Evolutionary conservation across 2,797 vertebrate genomes (phyloP).

Genomic region (Enteromius viviparus): DNA sequence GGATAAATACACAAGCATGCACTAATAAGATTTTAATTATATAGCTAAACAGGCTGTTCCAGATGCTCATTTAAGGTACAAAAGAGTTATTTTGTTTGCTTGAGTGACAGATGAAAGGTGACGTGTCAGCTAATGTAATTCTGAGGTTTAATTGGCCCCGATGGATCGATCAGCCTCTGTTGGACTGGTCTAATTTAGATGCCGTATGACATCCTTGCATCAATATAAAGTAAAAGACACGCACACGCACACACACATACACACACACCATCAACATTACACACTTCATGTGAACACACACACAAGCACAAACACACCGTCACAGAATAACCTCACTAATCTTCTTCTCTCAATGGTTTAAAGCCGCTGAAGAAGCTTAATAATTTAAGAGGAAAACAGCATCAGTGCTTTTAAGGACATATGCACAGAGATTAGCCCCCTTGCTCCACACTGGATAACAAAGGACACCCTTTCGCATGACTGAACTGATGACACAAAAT

Average conservation of each 20-base stretch:
- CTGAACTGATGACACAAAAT: slow-evolving; percentile 22
- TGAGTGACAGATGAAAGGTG: slow-evolving; percentile 2
- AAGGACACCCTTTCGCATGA: slow-evolving; percentile 20
- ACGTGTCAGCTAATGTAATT: not conserved
- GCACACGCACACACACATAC: not conserved
- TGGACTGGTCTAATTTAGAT: not conserved
- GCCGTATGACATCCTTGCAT: slow-evolving; percentile 1
- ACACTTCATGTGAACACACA: slow-evolving; percentile 34
- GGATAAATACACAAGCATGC: not conserved
- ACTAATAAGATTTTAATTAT: not conserved
- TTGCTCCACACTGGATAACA: slow-evolving; percentile 19
- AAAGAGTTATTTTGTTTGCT: not conserved
- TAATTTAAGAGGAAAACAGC: slow-evolving; percentile 77
- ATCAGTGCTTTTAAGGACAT: slow-evolving; percentile 79
- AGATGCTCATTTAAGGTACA: not conserved
- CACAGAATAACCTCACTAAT: slow-evolving; percentile 78
- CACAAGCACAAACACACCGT: slow-evolving; percentile 59
- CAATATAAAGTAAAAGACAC: slow-evolving; percentile 1
- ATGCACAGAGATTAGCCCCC: slow-evolving; percentile 72
- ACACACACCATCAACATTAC: slow-evolving; percentile 15
- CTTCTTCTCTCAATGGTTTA: slow-evolving; percentile 78
- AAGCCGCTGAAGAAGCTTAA: slow-evolving; percentile 78
- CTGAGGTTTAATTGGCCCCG: slow-evolving; percentile 18
- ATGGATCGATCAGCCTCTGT: slow-evolving; percentile 3
- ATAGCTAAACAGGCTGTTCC: not conserved